phyloP scores from a whole-genome alignment of 37 sponge, comb jelly and placozoan genomes.

The Aplysina aerophoba region DNA sequence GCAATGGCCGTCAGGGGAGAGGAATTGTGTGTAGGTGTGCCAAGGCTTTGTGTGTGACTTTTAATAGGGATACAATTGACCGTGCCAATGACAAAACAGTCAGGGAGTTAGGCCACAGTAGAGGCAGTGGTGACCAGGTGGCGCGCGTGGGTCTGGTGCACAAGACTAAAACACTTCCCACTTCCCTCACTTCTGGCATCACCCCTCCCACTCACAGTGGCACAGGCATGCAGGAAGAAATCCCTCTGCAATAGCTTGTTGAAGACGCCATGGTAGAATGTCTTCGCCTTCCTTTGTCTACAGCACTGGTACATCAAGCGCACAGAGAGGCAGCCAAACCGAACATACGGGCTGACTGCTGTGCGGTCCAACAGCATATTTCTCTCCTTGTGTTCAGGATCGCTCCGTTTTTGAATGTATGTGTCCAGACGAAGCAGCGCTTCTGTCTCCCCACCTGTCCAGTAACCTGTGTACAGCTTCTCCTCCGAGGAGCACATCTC shows the following conservation, averaged over 20 bases:
- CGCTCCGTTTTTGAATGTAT: conserved; percentile 14
- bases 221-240: conserved; percentile 36
- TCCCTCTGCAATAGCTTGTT: conserved; percentile 55
- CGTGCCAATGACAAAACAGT: too few relatives aligned
- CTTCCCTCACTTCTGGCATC: not conserved
- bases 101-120: too few relatives aligned
- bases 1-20: too few relatives aligned
- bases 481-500: conserved; percentile 47
- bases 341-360: conserved; percentile 69
- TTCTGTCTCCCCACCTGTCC: conserved; percentile 75
- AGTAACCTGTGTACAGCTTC: conserved; percentile 25
- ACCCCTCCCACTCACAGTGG: not conserved
- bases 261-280: conserved; percentile 13
- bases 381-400: not conserved
- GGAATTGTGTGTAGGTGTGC: too few relatives aligned
- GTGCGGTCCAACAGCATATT: conserved; percentile 46
- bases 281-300: not conserved
- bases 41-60: too few relatives aligned
- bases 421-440: conserved; percentile 49
- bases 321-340: conserved; percentile 81
- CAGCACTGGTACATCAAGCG: conserved; percentile 6
- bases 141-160: too few relatives aligned
- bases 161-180: not conserved
- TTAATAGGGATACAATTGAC: too few relatives aligned
- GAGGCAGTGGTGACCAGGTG: too few relatives aligned